phyloP scores from a whole-genome alignment of 2,113 vertebrate genomes.

The Perognathus longimembris region DNA sequence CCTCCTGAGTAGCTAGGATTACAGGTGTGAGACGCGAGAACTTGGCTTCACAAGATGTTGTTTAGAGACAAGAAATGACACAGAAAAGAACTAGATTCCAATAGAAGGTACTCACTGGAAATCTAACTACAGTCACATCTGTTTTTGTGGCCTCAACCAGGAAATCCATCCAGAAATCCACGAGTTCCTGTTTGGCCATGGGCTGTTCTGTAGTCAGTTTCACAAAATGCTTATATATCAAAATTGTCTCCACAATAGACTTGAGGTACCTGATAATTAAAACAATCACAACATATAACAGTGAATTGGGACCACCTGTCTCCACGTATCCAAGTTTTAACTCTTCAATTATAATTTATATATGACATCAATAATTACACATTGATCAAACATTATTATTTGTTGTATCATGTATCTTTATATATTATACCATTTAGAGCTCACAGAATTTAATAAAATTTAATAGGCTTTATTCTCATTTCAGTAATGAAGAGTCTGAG shows the following conservation, averaged over 20 bases:
- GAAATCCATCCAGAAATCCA: conserved; percentile 99
- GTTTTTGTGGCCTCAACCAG: conserved; percentile 97
- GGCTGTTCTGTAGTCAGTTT: conserved; percentile 92
- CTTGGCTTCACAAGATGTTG: neutral
- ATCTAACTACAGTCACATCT: conserved; percentile 95
- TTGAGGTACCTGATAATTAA: conserved; percentile 92
- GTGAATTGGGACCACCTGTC: neutral
- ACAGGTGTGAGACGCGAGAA: no score
- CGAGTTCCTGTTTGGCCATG: conserved; percentile 92
- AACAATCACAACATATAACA: neutral
- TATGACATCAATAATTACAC: neutral
- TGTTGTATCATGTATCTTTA: neutral
- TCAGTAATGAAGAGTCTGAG: conserved; percentile 32
- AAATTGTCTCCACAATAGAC: conserved; percentile 96
- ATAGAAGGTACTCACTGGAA: conserved; percentile 91
- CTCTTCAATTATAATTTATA: neutral
- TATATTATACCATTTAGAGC: neutral
- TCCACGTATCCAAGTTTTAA: neutral
- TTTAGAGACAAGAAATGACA: neutral
- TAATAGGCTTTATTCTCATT: neutral
- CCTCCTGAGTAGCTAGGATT: no score
- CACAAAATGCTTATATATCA: conserved; percentile 97
- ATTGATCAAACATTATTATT: neutral
- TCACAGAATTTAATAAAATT: conserved; percentile 24
- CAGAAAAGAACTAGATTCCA: neutral